Evolutionary conservation across 2,113 vertebrate genomes (phyloP).

Genomic region (Daphoenositta chrysoptera): DNA sequence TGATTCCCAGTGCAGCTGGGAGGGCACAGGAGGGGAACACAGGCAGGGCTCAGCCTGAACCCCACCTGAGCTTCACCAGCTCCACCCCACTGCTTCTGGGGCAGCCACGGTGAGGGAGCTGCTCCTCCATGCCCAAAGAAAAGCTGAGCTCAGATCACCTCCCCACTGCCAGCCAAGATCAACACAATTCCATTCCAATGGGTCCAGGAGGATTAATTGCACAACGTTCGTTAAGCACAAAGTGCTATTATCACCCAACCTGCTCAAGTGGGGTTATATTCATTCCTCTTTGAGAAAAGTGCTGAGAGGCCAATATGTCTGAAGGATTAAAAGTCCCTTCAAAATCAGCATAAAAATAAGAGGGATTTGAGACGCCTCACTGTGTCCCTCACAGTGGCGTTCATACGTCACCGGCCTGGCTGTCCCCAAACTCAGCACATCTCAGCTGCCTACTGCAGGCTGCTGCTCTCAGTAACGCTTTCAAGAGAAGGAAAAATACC

Average conservation of each 20-base stretch:
- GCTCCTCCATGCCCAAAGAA: background rate
- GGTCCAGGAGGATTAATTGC: conserved; percentile 11
- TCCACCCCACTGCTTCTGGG: background rate
- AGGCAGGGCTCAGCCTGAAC: background rate
- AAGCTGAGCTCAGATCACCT: background rate
- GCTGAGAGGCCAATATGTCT: background rate
- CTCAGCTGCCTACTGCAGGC: background rate
- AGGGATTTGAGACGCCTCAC: background rate
- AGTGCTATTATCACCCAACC: conserved; percentile 17
- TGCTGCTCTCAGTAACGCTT: background rate
- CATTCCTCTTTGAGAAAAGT: background rate
- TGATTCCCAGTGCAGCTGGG: background rate
- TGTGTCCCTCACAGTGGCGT: background rate
- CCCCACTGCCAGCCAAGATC: background rate
- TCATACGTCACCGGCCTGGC: background rate
- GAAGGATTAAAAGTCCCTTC: conserved; percentile 32
- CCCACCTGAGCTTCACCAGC: background rate
- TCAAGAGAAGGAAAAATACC: background rate
- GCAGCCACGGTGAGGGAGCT: background rate
- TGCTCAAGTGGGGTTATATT: background rate
- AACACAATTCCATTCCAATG: background rate
- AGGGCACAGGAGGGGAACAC: background rate
- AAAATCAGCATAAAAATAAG: conserved; percentile 21
- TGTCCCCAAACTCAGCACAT: background rate
- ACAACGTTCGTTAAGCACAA: background rate